A percentile compares a stretch with the other conserved stretches of the same genome.
Evolutionary conservation across 2,888 invertebrate species (phyloP).

Genomic region (Eupithecia subumbrata): DNA sequence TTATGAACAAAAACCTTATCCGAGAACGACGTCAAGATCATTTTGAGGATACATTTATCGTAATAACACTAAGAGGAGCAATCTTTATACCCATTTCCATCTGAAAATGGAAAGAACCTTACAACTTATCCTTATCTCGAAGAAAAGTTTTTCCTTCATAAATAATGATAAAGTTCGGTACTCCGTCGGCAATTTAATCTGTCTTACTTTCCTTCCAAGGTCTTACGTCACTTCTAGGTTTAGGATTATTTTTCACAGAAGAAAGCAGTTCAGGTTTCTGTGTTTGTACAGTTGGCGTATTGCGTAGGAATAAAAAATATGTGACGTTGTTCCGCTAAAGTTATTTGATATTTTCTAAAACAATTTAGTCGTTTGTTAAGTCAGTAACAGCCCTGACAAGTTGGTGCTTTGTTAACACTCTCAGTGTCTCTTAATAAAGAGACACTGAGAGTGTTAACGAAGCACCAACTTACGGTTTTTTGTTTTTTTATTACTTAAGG

Average conservation of each 20-base stretch:
- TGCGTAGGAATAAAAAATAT: background rate
- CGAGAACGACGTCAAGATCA: background rate
- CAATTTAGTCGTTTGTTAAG: background rate
- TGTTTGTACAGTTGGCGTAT: background rate
- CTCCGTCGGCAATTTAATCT: conserved; percentile 35
- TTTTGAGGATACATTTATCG: background rate
- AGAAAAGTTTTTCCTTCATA: conserved; percentile 31
- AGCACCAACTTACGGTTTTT: no score
- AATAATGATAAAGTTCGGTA: conserved; percentile 37
- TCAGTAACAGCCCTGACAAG: no score
- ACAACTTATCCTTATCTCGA: conserved; percentile 26
- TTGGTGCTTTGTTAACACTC: no score
- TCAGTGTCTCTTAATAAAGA: no score
- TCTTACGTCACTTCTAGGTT: conserved; percentile 26
- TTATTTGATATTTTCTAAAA: background rate
- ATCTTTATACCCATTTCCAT: conserved; percentile 4
- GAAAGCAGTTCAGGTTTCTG: conserved; percentile 18
- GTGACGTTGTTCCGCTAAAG: background rate
- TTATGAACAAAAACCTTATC: background rate
- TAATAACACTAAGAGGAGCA: conserved; percentile 5
- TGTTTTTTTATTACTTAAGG: no score
- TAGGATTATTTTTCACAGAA: conserved; percentile 32
- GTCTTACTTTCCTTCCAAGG: conserved; percentile 11
- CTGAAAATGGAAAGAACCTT: conserved; percentile 5
- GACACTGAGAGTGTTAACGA: no score